Evolutionary conservation across 1,140 invertebrate genomes (phyloP).

Genomic region (Aphaenogaster floridana): DNA sequence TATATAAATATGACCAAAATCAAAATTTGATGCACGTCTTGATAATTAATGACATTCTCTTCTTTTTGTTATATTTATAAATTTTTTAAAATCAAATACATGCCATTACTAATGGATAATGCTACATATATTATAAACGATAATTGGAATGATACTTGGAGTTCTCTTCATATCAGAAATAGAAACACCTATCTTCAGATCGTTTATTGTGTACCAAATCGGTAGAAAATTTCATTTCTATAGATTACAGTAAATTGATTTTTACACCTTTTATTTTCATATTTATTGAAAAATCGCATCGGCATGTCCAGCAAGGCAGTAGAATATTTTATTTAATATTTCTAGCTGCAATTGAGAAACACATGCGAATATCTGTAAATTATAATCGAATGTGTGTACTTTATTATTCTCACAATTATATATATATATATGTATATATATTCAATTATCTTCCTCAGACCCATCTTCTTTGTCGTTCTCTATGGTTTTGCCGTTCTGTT

Average conservation of each 20-base stretch:
- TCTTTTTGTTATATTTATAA: not conserved
- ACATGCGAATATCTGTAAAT: conserved; percentile 32
- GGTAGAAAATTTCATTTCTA: conserved; percentile 70
- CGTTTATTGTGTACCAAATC: conserved; percentile 67
- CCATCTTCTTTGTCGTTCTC: conserved; percentile 71
- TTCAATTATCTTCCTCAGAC: conserved; percentile 80
- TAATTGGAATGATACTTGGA: not conserved
- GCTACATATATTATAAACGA: not conserved
- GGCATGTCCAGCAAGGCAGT: conserved; percentile 62
- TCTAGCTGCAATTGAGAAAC: conserved; percentile 34
- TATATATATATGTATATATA: conserved; percentile 6
- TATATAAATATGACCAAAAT: not conserved
- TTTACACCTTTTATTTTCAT: conserved; percentile 29
- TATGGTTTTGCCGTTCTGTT: conserved; percentile 75
- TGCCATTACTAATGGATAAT: not conserved
- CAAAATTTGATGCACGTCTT: not conserved
- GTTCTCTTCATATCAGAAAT: not conserved
- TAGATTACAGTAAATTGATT: conserved; percentile 65
- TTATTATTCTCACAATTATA: conserved; percentile 56
- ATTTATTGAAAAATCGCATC: conserved; percentile 75
- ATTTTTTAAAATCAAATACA: conserved; percentile 6
- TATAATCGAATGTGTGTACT: conserved; percentile 35
- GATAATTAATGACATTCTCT: not conserved
- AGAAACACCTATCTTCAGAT: conserved; percentile 12
- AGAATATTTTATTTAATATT: conserved; percentile 47